Base-by-base conservation (phyloP, 2,113 vertebrate genomes). In the Theristicus caerulescens region DNA sequence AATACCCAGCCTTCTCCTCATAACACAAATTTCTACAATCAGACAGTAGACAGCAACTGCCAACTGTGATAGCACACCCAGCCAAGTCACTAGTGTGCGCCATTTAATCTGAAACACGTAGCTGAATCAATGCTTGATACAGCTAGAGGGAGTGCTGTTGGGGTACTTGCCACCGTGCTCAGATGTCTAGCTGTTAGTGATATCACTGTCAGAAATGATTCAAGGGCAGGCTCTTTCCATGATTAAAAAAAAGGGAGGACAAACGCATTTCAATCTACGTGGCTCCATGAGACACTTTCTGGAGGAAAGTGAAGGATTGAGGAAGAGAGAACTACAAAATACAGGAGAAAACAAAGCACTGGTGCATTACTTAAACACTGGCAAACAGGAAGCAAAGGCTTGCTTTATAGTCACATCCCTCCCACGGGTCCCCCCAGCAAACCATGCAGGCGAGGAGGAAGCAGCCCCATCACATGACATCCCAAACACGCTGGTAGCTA, bases 121-220 rank as follows among this genome's bases (percentile, higher is more conserved):
- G 44, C 34, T 21, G 21, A 32, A 10, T 5, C 6, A 0, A 22
- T 5, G 46, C 9, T 44, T 2, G 1, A 3, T 8, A 16, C 32
- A 36, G 76, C 54, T 29, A 16, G 20, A 47, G 46, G 59, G 24
- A 64, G 9, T 5, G 26, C 65, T 62, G 40, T 3, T 1, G 2
- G 36, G 21, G 34, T 16, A 8, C 54, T n/a, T 3, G 55, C 6
- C 49, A n/a, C 20, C 18, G 2, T 6, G 32, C 67, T 73, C 27
- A 3, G 17, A 15, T 18, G 29, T 32, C 38, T 22, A 7, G 20
- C 69, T 73, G 58, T 38, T 55, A 34, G 49, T 5, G 20, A 36
- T 24, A 38, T 3, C 61, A 27, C 31, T 1, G 9, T 26, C 57
- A 79, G 40, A 64, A 76, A 84, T 1, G 0, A 58, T 4, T n/a